Base-by-base conservation (phyloP, 2,797 vertebrate genomes). In the Myoxocephalus aenaeus region DNA sequence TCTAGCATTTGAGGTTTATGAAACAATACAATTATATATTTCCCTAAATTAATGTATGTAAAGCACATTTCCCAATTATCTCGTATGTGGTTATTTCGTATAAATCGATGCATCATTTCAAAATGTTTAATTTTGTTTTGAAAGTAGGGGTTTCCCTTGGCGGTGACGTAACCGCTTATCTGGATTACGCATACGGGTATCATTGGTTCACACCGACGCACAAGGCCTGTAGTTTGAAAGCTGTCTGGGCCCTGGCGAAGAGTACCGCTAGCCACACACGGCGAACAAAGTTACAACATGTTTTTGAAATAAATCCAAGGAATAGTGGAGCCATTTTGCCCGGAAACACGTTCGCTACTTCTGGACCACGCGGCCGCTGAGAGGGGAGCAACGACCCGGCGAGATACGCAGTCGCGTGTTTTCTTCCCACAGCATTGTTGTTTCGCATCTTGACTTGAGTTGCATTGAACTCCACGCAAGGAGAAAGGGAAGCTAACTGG, bases 151-250 rank as follows among this genome's bases (percentile, higher is more conserved):
- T 88, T 93, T 88, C 87, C 90, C 91, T 89, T 65, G 22, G 61
- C 6, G 65, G 62, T 92, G 92, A 94, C 93, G 92, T 90, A 64
- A 56, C 11, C 79, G 1, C 56, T 69, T 42, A 83, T 11, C 64
- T n/a, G 57, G 74, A 78, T 90, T 73, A 92, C 89, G 92, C 80
- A 80, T 0, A 38, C 73, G 57, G 38, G 17, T 78, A 18, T 83
- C 53, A 94, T 93, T 94, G 93, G 93, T 73, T 62, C 46, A 74
- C 85, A 59, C 46, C 81, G 75, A 84, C 86, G 90, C 87, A 90
- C 87, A 57, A 67, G 92, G 93, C 92, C 92, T 93, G 77, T 78
- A 87, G 92, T 94, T 92, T 88, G 87, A 92, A 92, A 90, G 90
- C 90, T 82, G 82, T 81, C 70, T 74, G 83, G 91, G 89, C 88